A percentile compares a stretch with the other conserved stretches of the same genome.
These are phyloP conservation scores for Sebastes oblongus DNA, from an alignment of 2,797 vertebrate species.

Conservation along the genomic window DNA sequence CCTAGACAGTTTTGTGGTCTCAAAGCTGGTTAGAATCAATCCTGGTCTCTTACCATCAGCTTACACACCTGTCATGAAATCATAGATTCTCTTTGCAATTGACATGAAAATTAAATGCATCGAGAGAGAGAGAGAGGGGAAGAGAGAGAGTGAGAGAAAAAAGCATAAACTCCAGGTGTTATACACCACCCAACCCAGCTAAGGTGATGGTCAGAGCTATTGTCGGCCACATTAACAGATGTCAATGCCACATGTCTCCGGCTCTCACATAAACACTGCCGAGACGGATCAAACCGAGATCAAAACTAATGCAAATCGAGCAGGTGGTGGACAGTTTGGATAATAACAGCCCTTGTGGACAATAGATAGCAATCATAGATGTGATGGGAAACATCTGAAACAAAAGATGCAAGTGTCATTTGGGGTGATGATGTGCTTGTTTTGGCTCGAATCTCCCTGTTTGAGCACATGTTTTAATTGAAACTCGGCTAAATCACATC, in stretches of 20 bases:
- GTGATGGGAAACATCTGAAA: constrained; percentile 28
- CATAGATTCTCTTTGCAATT: not conserved
- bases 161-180: not conserved
- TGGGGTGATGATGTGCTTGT: constrained; percentile 1
- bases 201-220: not conserved
- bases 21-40: not conserved
- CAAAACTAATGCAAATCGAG: constrained; percentile 39
- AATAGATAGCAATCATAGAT: constrained; percentile 14
- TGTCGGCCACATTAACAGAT: constrained; percentile 19
- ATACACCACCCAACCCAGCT: not conserved
- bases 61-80: not conserved
- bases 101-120: not conserved
- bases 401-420: not conserved
- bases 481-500: not conserved
- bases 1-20: not conserved
- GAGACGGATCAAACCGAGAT: not conserved
- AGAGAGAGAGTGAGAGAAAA: not conserved
- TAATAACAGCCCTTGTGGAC: not conserved
- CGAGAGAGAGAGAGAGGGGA: not conserved
- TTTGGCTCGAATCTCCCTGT: not conserved
- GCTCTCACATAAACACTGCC: not conserved
- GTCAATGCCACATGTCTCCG: not conserved
- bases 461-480: not conserved
- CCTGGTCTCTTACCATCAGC: not conserved
- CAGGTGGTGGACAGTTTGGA: constrained; percentile 35